Evolutionary conservation across 2,113 vertebrate genomes (phyloP), one percentile per base, ranked within the genome.

Genomic region (Bettongia penicillata): DNA sequence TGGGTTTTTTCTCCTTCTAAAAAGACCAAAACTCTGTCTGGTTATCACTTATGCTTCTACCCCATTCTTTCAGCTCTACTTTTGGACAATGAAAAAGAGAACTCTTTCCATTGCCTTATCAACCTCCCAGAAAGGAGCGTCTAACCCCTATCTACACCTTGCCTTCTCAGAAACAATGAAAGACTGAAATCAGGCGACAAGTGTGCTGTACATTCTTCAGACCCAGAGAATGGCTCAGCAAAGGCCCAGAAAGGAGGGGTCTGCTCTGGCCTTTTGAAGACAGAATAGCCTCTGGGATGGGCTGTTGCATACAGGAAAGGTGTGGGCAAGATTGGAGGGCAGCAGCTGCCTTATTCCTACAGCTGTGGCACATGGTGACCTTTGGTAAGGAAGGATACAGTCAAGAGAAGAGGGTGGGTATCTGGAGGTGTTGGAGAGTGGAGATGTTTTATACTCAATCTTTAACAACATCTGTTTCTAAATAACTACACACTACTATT

Each of bases 291-390:
- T 98, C 98, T 95, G 19, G 98, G 98, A 98, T 98, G 98, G 98
- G 98, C 97, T 97, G 97, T 98, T 95, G 97, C 98, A 98, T 99
- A 99, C 99, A 99, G 99, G 99, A 99, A 99, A 99, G 99, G 99
- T 98, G 99, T 99, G 99, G 98, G 98, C 98, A 99, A 99, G 99
- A 99, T 99, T 98, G 98, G 97, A 98, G 98, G 49, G 96, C 98
- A 98, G 99, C 99, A 99, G 99, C 98, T 98, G 97, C 95, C 95
- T 95, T 97, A 98, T 98, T 98, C 98, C 97, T 97, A 98, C 98
- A 95, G 98, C 98, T 99, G 98, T 97, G 98, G 98, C 98, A 98
- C 97, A 98, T 43, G 51, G 98, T 98, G 98, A 98, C 97, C 96
- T 90, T 97, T 99, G 99, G 99, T 99, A 99, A 99, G 99, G 98